Conservation (phyloP, 2,797 vertebrate genomes). For the Chiloscyllium punctatum region DNA sequence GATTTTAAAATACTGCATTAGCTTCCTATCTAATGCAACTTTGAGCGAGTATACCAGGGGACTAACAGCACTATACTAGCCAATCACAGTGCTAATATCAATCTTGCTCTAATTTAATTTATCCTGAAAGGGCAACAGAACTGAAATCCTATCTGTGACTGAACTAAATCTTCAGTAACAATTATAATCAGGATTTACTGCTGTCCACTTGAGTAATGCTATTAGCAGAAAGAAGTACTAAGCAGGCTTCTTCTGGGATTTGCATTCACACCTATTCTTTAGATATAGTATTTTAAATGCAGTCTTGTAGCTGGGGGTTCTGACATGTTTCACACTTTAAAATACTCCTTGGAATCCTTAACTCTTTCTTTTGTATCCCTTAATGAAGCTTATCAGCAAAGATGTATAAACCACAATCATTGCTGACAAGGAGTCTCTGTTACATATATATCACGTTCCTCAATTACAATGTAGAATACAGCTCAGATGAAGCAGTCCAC, state of each 20-base stretch:
- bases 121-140: conserved; percentile 11
- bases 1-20: conserved; percentile 7
- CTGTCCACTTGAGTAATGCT: not conserved
- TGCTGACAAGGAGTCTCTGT: not conserved
- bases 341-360: not conserved
- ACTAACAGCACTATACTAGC: not conserved
- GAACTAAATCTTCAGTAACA: conserved; percentile 25
- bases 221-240: not conserved
- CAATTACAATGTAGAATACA: not conserved
- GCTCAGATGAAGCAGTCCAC: not conserved
- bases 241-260: not conserved
- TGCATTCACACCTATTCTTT: not conserved
- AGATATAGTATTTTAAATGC: not conserved
- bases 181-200: conserved; percentile 5
- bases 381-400: conserved; percentile 1
- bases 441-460: not conserved
- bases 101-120: conserved; percentile 18
- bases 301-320: not conserved
- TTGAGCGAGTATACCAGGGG: not conserved
- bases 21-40: not conserved
- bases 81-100: conserved; percentile 15
- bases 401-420: not conserved
- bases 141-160: conserved; percentile 29
- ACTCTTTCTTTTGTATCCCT: not conserved
- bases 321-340: not conserved